A percentile compares a stretch with the other conserved stretches of the same genome.
These are phyloP conservation scores for Drosophila eohydei DNA, from an alignment of 2,888 invertebrate genomes.

Conservation along the genomic window DNA sequence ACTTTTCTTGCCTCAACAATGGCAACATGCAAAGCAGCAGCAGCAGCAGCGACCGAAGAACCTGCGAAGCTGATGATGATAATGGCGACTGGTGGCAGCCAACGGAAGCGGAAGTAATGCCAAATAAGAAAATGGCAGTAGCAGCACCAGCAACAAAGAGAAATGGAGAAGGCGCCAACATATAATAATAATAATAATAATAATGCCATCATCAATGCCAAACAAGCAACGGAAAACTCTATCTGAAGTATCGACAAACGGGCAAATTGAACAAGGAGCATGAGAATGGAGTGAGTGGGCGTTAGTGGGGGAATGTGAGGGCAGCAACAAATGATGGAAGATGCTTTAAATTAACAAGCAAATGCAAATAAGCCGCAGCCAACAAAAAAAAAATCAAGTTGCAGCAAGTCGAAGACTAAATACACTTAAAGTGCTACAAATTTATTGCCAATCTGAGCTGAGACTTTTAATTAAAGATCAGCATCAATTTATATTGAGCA, in stretches of 20 bases:
- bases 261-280: conserved; percentile 23
- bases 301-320: neutral
- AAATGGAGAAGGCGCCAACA: conserved; percentile 66
- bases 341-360: conserved; percentile 79
- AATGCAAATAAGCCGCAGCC: conserved; percentile 77
- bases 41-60: conserved; percentile 1
- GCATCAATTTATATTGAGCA: too few relatives aligned
- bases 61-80: conserved; percentile 33
- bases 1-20: conserved; percentile 48
- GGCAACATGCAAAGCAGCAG: conserved; percentile 51
- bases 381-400: neutral
- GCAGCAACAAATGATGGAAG: conserved; percentile 74
- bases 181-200: conserved; percentile 61
- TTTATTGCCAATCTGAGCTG: neutral
- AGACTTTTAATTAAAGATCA: too few relatives aligned
- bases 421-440: neutral
- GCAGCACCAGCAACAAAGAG: conserved; percentile 29
- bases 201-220: conserved; percentile 77
- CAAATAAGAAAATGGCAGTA: conserved; percentile 55
- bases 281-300: neutral
- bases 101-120: conserved; percentile 79
- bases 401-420: neutral
- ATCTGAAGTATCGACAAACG: conserved; percentile 67
- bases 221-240: conserved; percentile 65
- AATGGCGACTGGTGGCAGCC: conserved; percentile 61